phyloP scores from a whole-genome alignment of 2,797 vertebrate genomes.

The Siniperca obscura region DNA sequence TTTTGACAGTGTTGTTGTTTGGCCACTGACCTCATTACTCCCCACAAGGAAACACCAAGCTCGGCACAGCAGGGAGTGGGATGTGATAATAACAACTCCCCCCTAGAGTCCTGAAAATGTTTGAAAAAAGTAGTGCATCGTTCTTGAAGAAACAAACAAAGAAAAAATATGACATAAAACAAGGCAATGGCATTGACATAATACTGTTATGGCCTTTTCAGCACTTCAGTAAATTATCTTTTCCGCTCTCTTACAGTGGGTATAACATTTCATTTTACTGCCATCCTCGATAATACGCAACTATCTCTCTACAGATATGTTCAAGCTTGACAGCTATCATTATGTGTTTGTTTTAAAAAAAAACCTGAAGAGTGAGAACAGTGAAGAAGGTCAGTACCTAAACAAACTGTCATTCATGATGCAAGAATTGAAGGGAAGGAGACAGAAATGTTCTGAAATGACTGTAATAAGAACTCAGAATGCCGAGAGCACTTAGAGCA shows the following conservation, averaged over 20 bases:
- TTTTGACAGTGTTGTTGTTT: neutral
- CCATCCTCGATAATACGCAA: neutral
- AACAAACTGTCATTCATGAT: neutral
- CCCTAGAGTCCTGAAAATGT: neutral
- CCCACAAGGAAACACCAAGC: neutral
- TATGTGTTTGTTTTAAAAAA: neutral
- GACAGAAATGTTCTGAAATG: constrained; percentile 12
- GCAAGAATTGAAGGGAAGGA: neutral
- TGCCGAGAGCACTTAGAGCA: constrained; percentile 27
- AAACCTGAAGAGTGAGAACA: neutral
- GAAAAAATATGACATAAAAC: neutral
- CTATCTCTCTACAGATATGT: neutral
- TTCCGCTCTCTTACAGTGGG: neutral
- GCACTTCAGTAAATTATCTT: neutral
- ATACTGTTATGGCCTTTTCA: neutral
- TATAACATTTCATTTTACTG: neutral
- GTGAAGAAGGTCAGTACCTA: neutral
- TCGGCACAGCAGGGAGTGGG: neutral
- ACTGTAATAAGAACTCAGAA: neutral
- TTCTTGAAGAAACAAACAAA: neutral
- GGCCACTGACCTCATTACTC: neutral
- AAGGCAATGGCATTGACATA: neutral
- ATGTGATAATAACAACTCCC: neutral
- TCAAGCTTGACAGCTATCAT: neutral
- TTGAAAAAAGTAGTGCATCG: neutral